phyloP scores from a whole-genome alignment of 2,888 invertebrate genomes.

The Dynastes maya region DNA sequence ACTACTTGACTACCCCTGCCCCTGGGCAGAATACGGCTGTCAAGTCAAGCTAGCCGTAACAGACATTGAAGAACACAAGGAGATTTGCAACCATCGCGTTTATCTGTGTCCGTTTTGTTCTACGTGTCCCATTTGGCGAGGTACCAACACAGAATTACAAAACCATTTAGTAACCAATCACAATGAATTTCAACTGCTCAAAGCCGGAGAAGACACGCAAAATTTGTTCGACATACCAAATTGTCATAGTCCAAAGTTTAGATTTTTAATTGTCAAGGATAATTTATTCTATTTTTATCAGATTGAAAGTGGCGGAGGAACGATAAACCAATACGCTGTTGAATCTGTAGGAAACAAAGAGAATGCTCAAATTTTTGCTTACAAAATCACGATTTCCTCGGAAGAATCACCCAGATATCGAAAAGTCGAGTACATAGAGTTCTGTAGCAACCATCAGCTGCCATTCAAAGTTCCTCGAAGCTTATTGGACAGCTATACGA shows the following conservation, averaged over 20 bases:
- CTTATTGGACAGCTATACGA: not conserved
- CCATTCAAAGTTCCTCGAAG: not conserved
- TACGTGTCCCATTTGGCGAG: not conserved
- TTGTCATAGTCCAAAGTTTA: not conserved
- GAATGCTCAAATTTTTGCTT: too few relatives aligned
- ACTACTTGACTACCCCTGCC: constrained; percentile 62
- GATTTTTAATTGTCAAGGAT: not conserved
- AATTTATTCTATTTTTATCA: not conserved
- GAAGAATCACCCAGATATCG: not conserved
- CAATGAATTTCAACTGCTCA: not conserved
- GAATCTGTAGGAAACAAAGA: not conserved
- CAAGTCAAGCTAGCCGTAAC: not conserved
- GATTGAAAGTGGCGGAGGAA: not conserved
- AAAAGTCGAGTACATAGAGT: not conserved
- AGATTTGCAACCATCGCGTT: not conserved
- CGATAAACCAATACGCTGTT: not conserved
- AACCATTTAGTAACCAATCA: not conserved
- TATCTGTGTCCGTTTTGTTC: not conserved
- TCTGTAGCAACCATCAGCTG: not conserved
- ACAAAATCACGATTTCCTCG: too few relatives aligned
- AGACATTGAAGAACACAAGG: not conserved
- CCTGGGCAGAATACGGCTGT: not conserved
- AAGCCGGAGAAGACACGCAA: not conserved
- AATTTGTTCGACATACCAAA: not conserved
- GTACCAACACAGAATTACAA: not conserved